These are phyloP conservation scores for Chloroceryle inda DNA, from an alignment of 2,797 vertebrate species.

Conservation along the genomic window DNA sequence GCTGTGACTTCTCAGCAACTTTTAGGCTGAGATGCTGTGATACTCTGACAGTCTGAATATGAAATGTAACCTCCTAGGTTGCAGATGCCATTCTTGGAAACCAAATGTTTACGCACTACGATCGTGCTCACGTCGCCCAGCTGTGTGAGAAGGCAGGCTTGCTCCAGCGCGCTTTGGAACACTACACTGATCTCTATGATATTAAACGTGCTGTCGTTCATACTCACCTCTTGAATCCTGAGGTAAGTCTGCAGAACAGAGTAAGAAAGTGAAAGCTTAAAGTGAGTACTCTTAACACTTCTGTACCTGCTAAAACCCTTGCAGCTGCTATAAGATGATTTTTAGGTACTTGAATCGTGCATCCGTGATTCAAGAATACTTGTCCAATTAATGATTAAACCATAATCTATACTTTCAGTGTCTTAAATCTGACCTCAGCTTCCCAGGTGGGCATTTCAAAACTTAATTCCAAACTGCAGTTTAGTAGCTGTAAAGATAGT, in stretches of 20 bases:
- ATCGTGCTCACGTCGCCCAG: slow-evolving; percentile 91
- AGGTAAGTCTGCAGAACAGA: slow-evolving; percentile 79
- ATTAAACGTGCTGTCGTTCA: slow-evolving; percentile 93
- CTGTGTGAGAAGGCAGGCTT: slow-evolving; percentile 94
- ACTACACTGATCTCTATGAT: slow-evolving; percentile 91
- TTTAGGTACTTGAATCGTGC: not conserved
- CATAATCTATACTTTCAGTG: not conserved
- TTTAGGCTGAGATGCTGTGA: not conserved
- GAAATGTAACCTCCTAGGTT: slow-evolving; percentile 80
- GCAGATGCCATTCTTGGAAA: slow-evolving; percentile 95
- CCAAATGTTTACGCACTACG: slow-evolving; percentile 95
- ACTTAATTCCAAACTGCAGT: not conserved
- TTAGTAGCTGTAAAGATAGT: not conserved
- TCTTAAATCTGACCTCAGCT: not conserved
- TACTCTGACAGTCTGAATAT: slow-evolving; percentile 14
- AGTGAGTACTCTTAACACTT: not conserved
- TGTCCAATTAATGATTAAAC: not conserved
- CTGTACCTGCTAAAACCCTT: not conserved
- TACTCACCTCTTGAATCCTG: slow-evolving; percentile 90
- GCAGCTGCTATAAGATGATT: not conserved
- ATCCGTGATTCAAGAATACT: not conserved
- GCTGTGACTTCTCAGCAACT: not conserved
- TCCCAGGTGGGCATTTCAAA: not conserved
- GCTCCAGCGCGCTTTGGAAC: slow-evolving; percentile 91
- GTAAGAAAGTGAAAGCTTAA: not conserved